Evolutionary conservation across 2,888 invertebrate species (phyloP).

Genomic region (Antitype chi): DNA sequence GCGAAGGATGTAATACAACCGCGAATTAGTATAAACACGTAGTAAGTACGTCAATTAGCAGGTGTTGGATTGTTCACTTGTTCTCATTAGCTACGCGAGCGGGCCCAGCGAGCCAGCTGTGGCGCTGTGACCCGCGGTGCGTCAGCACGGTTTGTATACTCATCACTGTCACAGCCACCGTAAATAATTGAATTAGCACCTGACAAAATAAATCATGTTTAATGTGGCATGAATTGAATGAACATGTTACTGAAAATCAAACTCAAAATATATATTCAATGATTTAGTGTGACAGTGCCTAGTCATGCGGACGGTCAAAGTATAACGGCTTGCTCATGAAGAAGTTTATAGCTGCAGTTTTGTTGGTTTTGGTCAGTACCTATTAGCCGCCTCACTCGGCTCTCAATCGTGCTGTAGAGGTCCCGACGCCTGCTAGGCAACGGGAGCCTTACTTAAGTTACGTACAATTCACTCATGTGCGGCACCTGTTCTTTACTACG

Average conservation of each 20-base stretch:
- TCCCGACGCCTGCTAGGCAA: too few species aligned
- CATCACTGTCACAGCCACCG: background rate
- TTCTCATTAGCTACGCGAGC: background rate
- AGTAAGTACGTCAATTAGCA: background rate
- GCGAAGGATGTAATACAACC: background rate
- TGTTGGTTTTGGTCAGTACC: constrained; percentile 11
- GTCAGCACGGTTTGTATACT: background rate
- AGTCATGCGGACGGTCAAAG: background rate
- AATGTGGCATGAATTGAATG: background rate
- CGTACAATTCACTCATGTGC: background rate
- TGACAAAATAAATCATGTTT: constrained; percentile 8
- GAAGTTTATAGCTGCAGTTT: background rate
- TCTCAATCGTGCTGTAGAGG: too few species aligned
- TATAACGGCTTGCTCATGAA: constrained; percentile 2
- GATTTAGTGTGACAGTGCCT: constrained; percentile 1
- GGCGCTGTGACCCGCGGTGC: background rate
- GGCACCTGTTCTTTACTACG: background rate
- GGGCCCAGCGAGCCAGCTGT: background rate
- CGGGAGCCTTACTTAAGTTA: background rate
- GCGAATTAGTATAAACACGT: background rate
- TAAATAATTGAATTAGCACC: constrained; percentile 4
- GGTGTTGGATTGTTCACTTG: background rate
- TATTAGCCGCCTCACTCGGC: background rate
- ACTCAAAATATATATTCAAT: background rate
- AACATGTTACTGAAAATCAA: background rate